phyloP scores from a whole-genome alignment of 1,140 invertebrate species.

The Philopotamus ludificatus region DNA sequence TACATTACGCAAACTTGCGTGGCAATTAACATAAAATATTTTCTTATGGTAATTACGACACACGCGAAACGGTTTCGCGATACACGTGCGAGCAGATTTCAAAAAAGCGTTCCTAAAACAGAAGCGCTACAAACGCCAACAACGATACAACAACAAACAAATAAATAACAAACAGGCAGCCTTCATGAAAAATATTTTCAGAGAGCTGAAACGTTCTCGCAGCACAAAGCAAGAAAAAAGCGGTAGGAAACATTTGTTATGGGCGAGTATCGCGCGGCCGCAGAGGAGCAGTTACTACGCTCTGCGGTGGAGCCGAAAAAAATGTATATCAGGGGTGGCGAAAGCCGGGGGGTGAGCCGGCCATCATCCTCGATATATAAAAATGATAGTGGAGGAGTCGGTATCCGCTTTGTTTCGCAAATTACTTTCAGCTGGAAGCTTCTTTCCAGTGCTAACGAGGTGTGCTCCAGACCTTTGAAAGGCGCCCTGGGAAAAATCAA shows the following conservation, averaged over 20 bases:
- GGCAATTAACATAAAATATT: too few species aligned
- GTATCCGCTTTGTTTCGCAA: constrained; percentile 26
- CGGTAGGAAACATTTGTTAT: neutral
- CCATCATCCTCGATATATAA: constrained; percentile 24
- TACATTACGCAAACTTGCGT: too few species aligned
- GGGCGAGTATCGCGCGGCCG: constrained; percentile 8
- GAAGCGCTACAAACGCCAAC: neutral
- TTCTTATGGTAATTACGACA: too few species aligned
- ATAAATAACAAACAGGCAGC: constrained; percentile 19
- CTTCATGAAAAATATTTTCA: constrained; percentile 12
- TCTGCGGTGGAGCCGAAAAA: constrained; percentile 4
- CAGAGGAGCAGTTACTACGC: constrained; percentile 8
- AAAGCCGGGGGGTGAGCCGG: neutral
- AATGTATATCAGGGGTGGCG: neutral
- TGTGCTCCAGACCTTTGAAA: neutral
- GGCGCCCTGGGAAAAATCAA: neutral
- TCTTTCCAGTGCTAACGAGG: neutral
- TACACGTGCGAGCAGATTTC: too few species aligned
- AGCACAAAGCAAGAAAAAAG: neutral
- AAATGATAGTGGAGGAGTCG: constrained; percentile 13
- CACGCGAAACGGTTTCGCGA: too few species aligned
- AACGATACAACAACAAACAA: constrained; percentile 9
- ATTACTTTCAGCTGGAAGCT: constrained; percentile 15
- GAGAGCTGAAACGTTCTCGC: neutral
- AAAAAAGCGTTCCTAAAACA: too few species aligned